Evolutionary conservation across 2,888 invertebrate genomes (phyloP).

Genomic region (Neuroscelio doddi): DNA sequence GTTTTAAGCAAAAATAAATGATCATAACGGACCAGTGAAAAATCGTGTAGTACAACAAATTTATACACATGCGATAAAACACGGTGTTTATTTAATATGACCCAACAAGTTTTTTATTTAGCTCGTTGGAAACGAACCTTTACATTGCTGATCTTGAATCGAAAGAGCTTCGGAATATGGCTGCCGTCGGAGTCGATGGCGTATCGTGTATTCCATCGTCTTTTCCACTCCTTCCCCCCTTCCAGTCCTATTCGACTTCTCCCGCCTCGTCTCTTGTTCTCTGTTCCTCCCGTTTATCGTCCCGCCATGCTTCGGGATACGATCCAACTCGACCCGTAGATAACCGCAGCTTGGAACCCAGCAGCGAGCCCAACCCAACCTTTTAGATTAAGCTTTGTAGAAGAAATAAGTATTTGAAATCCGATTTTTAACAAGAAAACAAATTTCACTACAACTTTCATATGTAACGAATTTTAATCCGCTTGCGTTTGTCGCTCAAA

Average conservation of each 20-base stretch:
- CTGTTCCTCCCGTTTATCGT: conserved; percentile 27
- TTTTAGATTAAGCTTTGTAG: conserved; percentile 20
- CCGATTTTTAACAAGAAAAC: too few relatives aligned
- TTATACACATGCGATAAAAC: too few relatives aligned
- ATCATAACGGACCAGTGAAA: too few relatives aligned
- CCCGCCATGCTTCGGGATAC: conserved; percentile 41
- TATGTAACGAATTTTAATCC: too few relatives aligned
- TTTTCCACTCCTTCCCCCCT: conserved; percentile 51
- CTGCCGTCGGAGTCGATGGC: conserved; percentile 49
- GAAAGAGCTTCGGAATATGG: conserved; percentile 49
- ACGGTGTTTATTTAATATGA: too few relatives aligned
- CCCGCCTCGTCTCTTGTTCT: conserved; percentile 37
- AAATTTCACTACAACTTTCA: too few relatives aligned
- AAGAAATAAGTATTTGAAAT: conserved; percentile 2
- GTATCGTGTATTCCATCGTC: conserved; percentile 48
- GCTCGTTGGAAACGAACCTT: conserved; percentile 32
- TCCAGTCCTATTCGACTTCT: conserved; percentile 52
- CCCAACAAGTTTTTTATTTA: background rate
- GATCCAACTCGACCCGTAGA: conserved; percentile 41
- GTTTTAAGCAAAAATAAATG: too few relatives aligned
- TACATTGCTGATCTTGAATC: conserved; percentile 43
- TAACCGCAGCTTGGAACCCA: conserved; percentile 39
- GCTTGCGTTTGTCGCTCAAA: too few relatives aligned
- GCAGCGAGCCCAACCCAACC: conserved; percentile 26
- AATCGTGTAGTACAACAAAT: too few relatives aligned